Base-by-base conservation (phyloP, 2,113 vertebrate species). In the Platichthys stellatus region DNA sequence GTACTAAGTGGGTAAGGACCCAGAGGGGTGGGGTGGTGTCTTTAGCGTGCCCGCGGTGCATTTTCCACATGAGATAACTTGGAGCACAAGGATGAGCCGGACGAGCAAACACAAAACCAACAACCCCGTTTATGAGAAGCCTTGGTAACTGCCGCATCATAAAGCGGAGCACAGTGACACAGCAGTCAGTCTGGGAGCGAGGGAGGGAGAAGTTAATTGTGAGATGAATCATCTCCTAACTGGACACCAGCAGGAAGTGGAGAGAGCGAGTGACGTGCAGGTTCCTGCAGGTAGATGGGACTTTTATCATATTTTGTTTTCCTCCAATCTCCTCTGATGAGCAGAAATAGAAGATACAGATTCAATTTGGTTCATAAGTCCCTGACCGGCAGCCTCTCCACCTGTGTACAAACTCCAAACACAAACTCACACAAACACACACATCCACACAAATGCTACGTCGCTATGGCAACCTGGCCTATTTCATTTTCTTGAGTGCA, bases 391-490 rank as follows among this genome's bases (percentile, higher is more conserved):
- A 59, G 81, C 78, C 43, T 86, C 81, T 83, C 63, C 28, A 85
- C 70, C 74, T 83, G 43, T 56, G 80, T 74, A 78, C 78, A 4
- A 79, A 85, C 60, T 23, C 49, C 47, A 69, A 76, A 79, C 68
- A 49, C 60, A 59, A 13, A 79, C 68, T 28, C 60, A 56, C 17
- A 69, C 18, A 68, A 63, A 69, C 69, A 74, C 76, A 69, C 63
- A 53, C 53, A 73, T 77, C 84, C 72, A 77, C 78, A 78, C n/a
- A 51, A 70, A 58, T 66, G 76, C 77, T 61, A 56, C 68, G 92
- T 94, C 88, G 43, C 89, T 90, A 93, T 89, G 89, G 93, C 60
- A 92, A 94, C 93, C 43, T 23, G 65, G 79, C 59, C 78, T 51
- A 77, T 90, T 88, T 86, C 80, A 76, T 83, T 83, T 78, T 78